Evolutionary conservation across 1,140 invertebrate species (phyloP), one percentile per base, ranked within the genome.

Genomic region (Drosophila kurseongensis): DNA sequence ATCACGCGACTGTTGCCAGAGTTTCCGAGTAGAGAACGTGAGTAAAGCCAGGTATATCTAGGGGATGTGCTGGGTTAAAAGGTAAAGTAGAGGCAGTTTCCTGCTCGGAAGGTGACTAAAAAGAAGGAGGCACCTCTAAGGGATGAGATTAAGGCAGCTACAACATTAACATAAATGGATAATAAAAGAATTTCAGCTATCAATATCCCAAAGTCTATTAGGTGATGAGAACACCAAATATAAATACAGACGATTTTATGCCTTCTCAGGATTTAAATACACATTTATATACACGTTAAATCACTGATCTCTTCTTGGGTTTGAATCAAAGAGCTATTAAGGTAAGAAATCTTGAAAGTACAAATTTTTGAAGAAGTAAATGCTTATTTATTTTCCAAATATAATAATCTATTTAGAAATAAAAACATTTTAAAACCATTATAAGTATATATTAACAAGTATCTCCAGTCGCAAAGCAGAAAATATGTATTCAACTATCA

Each of bases 1-100:
- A 71, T 72, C 68, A 72, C 68, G 68, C 68, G 66, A 72, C 58
- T 58, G 65, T 69, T 48, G 27, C 60, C 38, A 16, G 55, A 14
- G 55, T 42, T 57, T 42, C 55, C 23, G 23, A 42, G 40, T 42
- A 48, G 35, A 38, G 29, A 62, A 62, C 57, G 58, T 62, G 60
- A 42, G 16, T 18, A 23, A 23, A 36, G 44, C 35, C 16, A 41
- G 65, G 44, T 47, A 48, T 18, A 41, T 66, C 38, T 35, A 66
- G 47, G 47, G 61, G 65, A 69, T 57, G 66, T 36, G 14, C 14
- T 40, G 10, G 40, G 40, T 13, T 14, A 50, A 13, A 35, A 18
- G 13, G 23, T n/a, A 27, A 13, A 8, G 23, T 16, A 10, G 1
- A 61, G 2, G 16, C 14, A 5, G 51, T 50, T 58, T 71, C 44